Conservation (phyloP, 2,797 vertebrate species). For the Alfaro cultratus region DNA sequence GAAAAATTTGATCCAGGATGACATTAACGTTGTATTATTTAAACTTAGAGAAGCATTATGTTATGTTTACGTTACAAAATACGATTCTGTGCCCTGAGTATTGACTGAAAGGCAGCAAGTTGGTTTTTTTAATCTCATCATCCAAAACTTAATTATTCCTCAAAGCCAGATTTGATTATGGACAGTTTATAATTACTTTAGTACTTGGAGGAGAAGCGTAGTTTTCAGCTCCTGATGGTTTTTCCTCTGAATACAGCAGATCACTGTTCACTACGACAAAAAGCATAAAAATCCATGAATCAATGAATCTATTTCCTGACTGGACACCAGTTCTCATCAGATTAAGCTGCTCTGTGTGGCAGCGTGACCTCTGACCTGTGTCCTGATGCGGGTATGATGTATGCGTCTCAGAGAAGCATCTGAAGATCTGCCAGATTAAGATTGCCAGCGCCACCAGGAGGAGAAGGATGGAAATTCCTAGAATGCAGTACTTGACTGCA, state of each 20-base stretch:
- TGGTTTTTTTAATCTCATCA: not conserved
- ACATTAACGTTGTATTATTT: not conserved
- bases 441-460: slow-evolving; percentile 76
- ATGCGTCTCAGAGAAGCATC: slow-evolving; percentile 60
- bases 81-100: not conserved
- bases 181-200: slow-evolving; percentile 36
- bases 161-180: not conserved
- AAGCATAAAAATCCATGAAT: slow-evolving; percentile 18
- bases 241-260: slow-evolving; percentile 31
- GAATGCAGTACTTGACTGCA: slow-evolving; percentile 75
- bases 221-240: slow-evolving; percentile 25
- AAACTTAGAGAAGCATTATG: not conserved
- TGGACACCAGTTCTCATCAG: not conserved
- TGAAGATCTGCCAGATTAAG: slow-evolving; percentile 78
- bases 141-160: not conserved
- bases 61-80: not conserved
- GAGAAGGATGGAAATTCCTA: slow-evolving; percentile 74
- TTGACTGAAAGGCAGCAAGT: not conserved
- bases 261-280: slow-evolving; percentile 47
- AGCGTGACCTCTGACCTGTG: slow-evolving; percentile 36
- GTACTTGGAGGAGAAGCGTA: slow-evolving; percentile 39
- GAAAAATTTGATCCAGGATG: not conserved
- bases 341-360: too few relatives aligned
- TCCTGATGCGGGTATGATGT: slow-evolving; percentile 17
- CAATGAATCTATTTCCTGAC: not conserved